These are phyloP conservation scores for Pterostichus madidus DNA, from an alignment of 2,888 invertebrate species.

Conservation along the genomic window DNA sequence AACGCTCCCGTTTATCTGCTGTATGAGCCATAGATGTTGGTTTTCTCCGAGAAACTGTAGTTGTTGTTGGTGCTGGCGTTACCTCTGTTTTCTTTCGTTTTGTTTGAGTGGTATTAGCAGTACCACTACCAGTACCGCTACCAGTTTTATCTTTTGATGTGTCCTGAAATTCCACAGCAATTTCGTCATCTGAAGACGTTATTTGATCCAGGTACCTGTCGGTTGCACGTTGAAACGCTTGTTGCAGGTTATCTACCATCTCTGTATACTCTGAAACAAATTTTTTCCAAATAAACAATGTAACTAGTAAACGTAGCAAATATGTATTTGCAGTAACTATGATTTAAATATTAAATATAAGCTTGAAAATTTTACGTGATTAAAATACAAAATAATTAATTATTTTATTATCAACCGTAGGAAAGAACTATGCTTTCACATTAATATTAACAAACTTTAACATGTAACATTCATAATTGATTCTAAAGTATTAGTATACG, in stretches of 20 bases:
- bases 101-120: conserved; percentile 60
- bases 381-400: too few relatives aligned
- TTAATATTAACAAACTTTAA: too few relatives aligned
- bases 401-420: too few relatives aligned
- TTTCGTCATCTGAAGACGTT: conserved; percentile 89
- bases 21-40: conserved; percentile 73
- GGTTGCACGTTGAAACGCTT: conserved; percentile 89
- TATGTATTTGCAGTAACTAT: not conserved
- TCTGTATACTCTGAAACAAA: conserved; percentile 87
- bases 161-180: conserved; percentile 83
- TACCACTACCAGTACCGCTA: not conserved
- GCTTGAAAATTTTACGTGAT: conserved; percentile 6
- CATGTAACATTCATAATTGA: not conserved
- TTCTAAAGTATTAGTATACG: not conserved
- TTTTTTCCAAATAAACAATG: conserved; percentile 53
- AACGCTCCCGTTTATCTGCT: conserved; percentile 73
- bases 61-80: conserved; percentile 68
- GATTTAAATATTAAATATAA: conserved; percentile 7
- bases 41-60: conserved; percentile 73
- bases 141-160: conserved; percentile 73
- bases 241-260: conserved; percentile 91
- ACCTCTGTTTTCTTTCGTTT: conserved; percentile 67
- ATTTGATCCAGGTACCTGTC: conserved; percentile 91
- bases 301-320: conserved; percentile 44
- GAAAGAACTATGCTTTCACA: too few relatives aligned